phyloP scores from a whole-genome alignment of 2,888 invertebrate species.

The Idaea straminata region DNA sequence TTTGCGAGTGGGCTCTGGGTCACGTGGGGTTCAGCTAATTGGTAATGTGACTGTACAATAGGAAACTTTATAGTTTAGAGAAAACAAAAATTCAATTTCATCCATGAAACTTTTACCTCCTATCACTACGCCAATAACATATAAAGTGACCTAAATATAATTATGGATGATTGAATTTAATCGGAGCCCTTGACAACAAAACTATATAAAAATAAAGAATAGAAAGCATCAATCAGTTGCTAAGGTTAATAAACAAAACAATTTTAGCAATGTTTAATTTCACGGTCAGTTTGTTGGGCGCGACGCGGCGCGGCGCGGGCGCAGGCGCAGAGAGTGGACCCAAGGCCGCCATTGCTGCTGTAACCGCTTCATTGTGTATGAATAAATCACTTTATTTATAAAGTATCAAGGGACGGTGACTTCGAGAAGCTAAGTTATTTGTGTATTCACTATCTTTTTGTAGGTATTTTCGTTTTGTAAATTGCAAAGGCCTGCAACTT shows the following conservation, averaged over 20 bases:
- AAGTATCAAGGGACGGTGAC: neutral
- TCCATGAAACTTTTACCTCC: too few species aligned
- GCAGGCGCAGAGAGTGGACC: neutral
- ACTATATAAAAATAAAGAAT: constrained; percentile 5
- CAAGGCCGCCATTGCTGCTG: neutral
- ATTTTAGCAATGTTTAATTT: constrained; percentile 28
- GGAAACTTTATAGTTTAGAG: too few species aligned
- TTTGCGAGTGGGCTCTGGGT: too few species aligned
- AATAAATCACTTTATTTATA: neutral
- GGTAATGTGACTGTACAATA: too few species aligned
- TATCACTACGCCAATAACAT: too few species aligned
- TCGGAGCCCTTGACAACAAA: neutral
- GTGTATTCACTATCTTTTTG: neutral
- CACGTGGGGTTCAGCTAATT: too few species aligned
- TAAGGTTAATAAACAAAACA: constrained; percentile 21
- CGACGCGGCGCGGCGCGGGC: neutral
- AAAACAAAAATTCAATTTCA: too few species aligned
- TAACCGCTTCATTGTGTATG: neutral
- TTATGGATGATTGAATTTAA: too few species aligned
- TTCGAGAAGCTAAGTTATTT: neutral
- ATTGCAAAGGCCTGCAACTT: neutral
- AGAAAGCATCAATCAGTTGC: constrained; percentile 9
- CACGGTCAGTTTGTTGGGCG: constrained; percentile 26
- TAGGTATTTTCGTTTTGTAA: neutral
- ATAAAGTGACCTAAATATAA: too few species aligned